Conservation (phyloP, 2,888 invertebrate species). For the Lycocerus yunnanus region DNA sequence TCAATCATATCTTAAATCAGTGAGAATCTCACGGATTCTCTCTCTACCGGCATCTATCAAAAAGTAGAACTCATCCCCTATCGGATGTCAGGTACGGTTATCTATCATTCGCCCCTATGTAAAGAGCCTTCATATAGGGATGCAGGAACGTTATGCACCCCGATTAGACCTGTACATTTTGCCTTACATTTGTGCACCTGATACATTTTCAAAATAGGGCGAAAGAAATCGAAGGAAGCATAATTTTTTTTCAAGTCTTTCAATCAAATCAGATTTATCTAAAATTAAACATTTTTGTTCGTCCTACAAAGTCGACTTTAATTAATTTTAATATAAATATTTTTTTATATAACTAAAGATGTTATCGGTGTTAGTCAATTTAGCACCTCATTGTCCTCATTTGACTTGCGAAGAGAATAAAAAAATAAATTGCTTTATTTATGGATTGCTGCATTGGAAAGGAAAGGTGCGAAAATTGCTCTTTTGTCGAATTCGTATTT, state of each 20-base stretch:
- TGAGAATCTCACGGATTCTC: conserved; percentile 33
- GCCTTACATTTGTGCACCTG: conserved; percentile 23
- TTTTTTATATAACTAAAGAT: not conserved
- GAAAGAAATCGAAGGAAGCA: not conserved
- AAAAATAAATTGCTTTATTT: not conserved
- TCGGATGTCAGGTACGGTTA: conserved; percentile 34
- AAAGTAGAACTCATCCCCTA: conserved; percentile 34
- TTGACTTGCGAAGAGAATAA: not conserved
- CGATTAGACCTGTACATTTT: conserved; percentile 26
- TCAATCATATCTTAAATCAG: conserved; percentile 31
- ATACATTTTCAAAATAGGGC: conserved; percentile 24
- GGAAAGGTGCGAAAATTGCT: not conserved
- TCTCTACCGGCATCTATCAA: conserved; percentile 28
- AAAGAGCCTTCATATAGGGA: conserved; percentile 16
- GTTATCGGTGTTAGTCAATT: not conserved
- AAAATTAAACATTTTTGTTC: not conserved
- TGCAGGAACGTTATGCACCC: conserved; percentile 29
- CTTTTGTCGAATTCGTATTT: not conserved
- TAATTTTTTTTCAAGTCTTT: not conserved
- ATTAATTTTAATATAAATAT: not conserved
- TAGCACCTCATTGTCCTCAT: not conserved
- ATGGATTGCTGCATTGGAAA: not conserved
- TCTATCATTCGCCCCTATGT: conserved; percentile 34
- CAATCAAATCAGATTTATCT: not conserved
- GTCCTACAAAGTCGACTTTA: not conserved